A percentile compares a stretch with the other conserved stretches of the same genome.
These are phyloP conservation scores for Belonocnema kinseyi DNA, from an alignment of 1,140 invertebrate genomes.

Conservation along the genomic window DNA sequence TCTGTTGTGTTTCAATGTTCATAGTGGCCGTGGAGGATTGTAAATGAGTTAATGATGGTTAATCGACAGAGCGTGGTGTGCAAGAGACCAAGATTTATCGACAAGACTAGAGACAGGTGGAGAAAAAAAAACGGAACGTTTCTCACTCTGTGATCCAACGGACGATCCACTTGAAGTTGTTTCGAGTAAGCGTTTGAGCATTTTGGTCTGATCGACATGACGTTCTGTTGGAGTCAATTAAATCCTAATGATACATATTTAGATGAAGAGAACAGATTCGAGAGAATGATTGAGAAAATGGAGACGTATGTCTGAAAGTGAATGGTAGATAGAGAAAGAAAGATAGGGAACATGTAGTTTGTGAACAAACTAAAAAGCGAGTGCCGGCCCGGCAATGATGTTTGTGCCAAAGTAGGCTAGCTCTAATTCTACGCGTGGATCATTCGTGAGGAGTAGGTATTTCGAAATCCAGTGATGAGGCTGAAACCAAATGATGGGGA, in stretches of 20 bases:
- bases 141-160: neutral
- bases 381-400: slow-evolving; percentile 68
- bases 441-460: neutral
- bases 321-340: slow-evolving; percentile 42
- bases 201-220: slow-evolving; percentile 61
- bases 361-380: slow-evolving; percentile 62
- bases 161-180: neutral
- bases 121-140: slow-evolving; percentile 15
- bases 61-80: slow-evolving; percentile 30
- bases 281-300: slow-evolving; percentile 26
- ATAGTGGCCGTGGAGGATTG: slow-evolving; percentile 41
- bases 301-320: slow-evolving; percentile 37
- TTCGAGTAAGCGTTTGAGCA: slow-evolving; percentile 13
- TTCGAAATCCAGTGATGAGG: slow-evolving; percentile 23
- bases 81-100: slow-evolving; percentile 29
- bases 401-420: slow-evolving; percentile 74
- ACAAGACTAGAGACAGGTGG: neutral
- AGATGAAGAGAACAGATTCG: slow-evolving; percentile 45
- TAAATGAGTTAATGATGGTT: slow-evolving; percentile 22
- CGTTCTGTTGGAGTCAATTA: slow-evolving; percentile 75
- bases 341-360: slow-evolving; percentile 38
- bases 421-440: slow-evolving; percentile 35
- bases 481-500: neutral
- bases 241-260: slow-evolving; percentile 70
- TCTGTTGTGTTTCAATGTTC: slow-evolving; percentile 40